Evolutionary conservation across 2,888 invertebrate genomes (phyloP), one percentile per base, ranked within the genome.

Genomic region (Gastrophysa polygoni): DNA sequence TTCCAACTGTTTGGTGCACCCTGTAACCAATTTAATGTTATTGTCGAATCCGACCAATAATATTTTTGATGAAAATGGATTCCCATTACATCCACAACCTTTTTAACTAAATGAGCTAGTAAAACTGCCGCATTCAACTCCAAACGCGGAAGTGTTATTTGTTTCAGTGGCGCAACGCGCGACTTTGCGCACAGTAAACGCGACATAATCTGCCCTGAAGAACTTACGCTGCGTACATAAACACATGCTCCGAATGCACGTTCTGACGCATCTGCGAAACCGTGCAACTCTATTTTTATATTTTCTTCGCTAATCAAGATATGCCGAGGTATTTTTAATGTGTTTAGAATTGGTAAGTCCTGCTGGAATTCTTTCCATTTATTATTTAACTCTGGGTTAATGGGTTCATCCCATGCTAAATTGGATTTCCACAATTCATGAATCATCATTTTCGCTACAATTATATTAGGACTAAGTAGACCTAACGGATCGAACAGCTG

Each of bases 221-320:
- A 38, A 57, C n/a, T n/a, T 11, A 49, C 34, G 18, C 38, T 50
- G 8, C 57, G 48, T 11, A 50, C 18, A 20, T 57, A 48, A 17
- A 57, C n/a, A 20, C 49, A 57, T 7, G 57, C 32, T 11, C 57
- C 57, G 28, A 28, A 57, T 11, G 57, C 57, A 29, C 20, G 49
- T 32, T 57, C 57, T 11, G 17, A 32, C 17, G 57, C 57, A 29
- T 57, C 57, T 16, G 29, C 20, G 32, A 57, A 57, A 29, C 48
- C 50, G 28, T 57, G 57, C 18, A 50, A 18, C 21, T 57, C 38
- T 17, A 57, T 38, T n/a, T 18, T 24, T 11, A 57, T 17, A 17
- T 14, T 14, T 17, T 48, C 34, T 10, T 24, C n/a, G 14, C 28
- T 17, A 32, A 32, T 50, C 24, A 24, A 24, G 6, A 49, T 29